Evolutionary conservation across 2,888 invertebrate species (phyloP).

Genomic region (Dorcus parallelipipedus): DNA sequence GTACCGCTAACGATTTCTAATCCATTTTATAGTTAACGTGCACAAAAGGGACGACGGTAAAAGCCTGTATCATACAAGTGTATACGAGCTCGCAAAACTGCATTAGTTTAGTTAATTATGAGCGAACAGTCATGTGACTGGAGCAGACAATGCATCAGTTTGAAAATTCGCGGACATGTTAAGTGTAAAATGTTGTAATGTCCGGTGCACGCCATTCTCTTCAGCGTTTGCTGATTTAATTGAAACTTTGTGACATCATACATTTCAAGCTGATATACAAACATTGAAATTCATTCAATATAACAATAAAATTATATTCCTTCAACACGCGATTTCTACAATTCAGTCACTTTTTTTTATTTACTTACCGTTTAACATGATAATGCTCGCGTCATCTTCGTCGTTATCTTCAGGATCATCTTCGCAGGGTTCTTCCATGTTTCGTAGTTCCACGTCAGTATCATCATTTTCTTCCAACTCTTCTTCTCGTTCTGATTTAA

Average conservation of each 20-base stretch:
- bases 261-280: slow-evolving; percentile 38
- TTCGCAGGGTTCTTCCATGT: slow-evolving; percentile 7
- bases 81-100: background rate
- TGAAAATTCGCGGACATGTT: slow-evolving; percentile 41
- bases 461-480: slow-evolving; percentile 16
- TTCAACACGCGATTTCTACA: too few relatives aligned
- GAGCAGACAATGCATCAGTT: slow-evolving; percentile 30
- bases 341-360: slow-evolving; percentile 18
- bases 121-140: slow-evolving; percentile 17
- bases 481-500: slow-evolving; percentile 18
- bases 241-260: slow-evolving; percentile 41
- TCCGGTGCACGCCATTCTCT: slow-evolving; percentile 37
- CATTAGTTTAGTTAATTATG: slow-evolving; percentile 24
- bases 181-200: slow-evolving; percentile 45
- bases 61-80: slow-evolving; percentile 3
- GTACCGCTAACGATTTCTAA: background rate
- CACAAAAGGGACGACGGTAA: too few relatives aligned
- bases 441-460: slow-evolving; percentile 13
- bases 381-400: slow-evolving; percentile 24
- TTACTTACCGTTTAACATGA: slow-evolving; percentile 25
- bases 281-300: slow-evolving; percentile 31
- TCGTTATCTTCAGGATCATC: slow-evolving; percentile 22
- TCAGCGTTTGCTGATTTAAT: slow-evolving; percentile 39
- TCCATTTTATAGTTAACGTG: too few relatives aligned
- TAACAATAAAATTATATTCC: background rate